These are phyloP conservation scores for Pachypeltis micranthus DNA, from an alignment of 1,140 invertebrate species.

Conservation along the genomic window DNA sequence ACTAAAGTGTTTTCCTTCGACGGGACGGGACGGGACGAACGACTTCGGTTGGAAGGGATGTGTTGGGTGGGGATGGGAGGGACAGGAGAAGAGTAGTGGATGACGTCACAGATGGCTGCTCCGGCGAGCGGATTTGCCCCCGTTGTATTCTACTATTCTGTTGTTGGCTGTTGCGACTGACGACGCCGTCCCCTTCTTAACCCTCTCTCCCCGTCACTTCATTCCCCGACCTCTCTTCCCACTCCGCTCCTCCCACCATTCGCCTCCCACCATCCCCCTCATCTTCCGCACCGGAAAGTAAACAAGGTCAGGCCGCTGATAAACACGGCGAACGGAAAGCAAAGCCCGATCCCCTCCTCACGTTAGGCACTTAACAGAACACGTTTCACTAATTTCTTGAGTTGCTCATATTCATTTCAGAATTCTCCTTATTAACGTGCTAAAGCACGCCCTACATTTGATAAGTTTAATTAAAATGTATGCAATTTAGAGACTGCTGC, in stretches of 20 bases:
- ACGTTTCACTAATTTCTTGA: too few relatives aligned
- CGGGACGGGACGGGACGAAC: too few relatives aligned
- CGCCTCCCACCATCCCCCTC: background rate
- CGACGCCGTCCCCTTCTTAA: background rate
- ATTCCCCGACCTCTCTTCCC: background rate
- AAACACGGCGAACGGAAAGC: too few relatives aligned
- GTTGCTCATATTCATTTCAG: too few relatives aligned
- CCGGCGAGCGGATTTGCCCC: background rate
- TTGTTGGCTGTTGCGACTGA: slow-evolving; percentile 3
- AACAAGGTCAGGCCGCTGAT: slow-evolving; percentile 18
- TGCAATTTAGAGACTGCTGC: too few relatives aligned
- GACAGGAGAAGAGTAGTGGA: background rate
- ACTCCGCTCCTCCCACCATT: background rate
- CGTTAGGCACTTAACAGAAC: too few relatives aligned
- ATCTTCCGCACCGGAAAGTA: background rate
- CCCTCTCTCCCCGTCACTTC: background rate
- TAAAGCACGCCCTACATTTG: too few relatives aligned
- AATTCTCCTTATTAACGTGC: too few relatives aligned
- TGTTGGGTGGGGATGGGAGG: too few relatives aligned
- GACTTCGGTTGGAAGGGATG: background rate
- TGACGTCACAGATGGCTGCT: slow-evolving; percentile 17
- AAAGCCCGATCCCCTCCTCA: too few relatives aligned
- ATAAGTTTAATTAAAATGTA: too few relatives aligned
- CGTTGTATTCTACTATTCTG: slow-evolving; percentile 7
- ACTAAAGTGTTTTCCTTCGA: background rate